Evolutionary conservation across 2,797 vertebrate genomes (phyloP).

Genomic region (Acrossocheilus wenchowensis): DNA sequence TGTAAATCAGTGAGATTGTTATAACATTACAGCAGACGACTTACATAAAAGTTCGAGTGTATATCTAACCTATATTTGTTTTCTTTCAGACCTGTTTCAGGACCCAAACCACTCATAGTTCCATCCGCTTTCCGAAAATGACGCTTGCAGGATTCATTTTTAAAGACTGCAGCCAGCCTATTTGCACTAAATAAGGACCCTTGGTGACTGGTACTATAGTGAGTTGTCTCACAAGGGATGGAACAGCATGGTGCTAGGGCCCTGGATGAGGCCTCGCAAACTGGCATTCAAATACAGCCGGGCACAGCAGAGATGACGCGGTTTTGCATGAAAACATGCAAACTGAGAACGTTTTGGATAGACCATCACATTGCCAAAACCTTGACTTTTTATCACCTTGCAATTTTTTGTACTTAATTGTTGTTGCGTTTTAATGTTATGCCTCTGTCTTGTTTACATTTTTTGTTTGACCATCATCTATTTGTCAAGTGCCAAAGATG

Average conservation of each 20-base stretch:
- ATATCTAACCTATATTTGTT: conserved; percentile 1
- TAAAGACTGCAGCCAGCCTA: conserved; percentile 70
- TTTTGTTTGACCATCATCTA: conserved; percentile 64
- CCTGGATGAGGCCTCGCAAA: conserved; percentile 48
- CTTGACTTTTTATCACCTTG: conserved; percentile 60
- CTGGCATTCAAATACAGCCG: conserved; percentile 42
- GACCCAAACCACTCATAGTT: conserved; percentile 79
- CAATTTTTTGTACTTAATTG: conserved; percentile 60
- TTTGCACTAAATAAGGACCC: conserved; percentile 82
- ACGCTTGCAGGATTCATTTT: conserved; percentile 65
- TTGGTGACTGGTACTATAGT: conserved; percentile 60
- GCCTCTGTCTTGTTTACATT: conserved; percentile 67
- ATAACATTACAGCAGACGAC: background rate
- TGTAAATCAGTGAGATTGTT: background rate
- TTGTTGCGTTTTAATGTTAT: conserved; percentile 62
- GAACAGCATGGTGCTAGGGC: conserved; percentile 60
- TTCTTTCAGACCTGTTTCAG: conserved; percentile 76
- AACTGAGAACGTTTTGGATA: conserved; percentile 58
- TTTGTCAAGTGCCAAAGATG: conserved; percentile 82
- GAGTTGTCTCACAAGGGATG: conserved; percentile 56
- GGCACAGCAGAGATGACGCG: conserved; percentile 45
- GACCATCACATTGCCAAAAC: conserved; percentile 60
- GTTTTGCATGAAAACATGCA: conserved; percentile 61
- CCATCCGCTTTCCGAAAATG: conserved; percentile 81
- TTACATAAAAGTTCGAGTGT: background rate